Percentiles rank a stretch among this genome's conserved stretches.
Evolutionary conservation across 2,113 vertebrate species (phyloP).

Genomic region (Saccopteryx leptura): DNA sequence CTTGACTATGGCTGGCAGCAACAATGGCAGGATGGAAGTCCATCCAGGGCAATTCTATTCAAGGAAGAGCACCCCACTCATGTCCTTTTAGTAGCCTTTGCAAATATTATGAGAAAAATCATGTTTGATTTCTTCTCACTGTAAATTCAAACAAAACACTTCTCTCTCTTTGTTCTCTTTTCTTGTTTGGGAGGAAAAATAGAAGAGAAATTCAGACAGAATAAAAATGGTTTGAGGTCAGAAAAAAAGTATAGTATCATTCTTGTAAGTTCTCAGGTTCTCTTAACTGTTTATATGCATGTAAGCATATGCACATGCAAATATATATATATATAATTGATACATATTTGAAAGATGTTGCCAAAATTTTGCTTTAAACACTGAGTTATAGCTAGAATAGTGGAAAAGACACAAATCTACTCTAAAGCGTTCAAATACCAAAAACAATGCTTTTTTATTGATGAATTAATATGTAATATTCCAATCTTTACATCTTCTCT

Average conservation of each 20-base stretch:
- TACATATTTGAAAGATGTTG: background rate
- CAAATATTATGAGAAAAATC: constrained; percentile 45
- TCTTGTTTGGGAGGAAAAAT: constrained; percentile 36
- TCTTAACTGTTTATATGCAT: background rate
- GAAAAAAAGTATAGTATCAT: background rate
- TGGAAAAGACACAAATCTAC: background rate
- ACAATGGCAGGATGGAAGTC: constrained; percentile 60
- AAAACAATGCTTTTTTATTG: background rate
- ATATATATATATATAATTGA: background rate
- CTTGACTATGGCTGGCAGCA: background rate
- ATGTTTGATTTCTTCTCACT: constrained; percentile 59
- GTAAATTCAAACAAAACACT: constrained; percentile 63
- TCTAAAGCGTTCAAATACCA: background rate
- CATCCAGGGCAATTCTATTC: constrained; percentile 42
- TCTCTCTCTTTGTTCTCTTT: constrained; percentile 45
- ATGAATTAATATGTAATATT: background rate
- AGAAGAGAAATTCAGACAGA: background rate
- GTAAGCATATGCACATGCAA: background rate
- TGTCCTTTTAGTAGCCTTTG: background rate
- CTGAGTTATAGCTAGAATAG: background rate
- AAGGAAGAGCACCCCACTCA: constrained; percentile 46
- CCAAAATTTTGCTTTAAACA: background rate
- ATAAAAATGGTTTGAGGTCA: constrained; percentile 19
- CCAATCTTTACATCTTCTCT: background rate
- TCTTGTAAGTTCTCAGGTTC: background rate